phyloP scores from a whole-genome alignment of 2,888 invertebrate genomes.

The Cephus rjabovi region DNA sequence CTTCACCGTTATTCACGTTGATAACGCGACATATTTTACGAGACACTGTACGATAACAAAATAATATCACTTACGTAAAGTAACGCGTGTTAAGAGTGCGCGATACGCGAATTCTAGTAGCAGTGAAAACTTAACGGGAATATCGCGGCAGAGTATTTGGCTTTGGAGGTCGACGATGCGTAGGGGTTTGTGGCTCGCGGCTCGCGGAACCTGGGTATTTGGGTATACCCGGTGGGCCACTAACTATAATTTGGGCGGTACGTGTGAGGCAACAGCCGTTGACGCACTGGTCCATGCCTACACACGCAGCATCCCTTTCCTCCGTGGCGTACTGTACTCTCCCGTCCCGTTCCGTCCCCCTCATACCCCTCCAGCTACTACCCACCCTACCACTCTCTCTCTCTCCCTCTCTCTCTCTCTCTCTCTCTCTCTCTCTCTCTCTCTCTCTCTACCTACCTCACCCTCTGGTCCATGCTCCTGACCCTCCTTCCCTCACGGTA shows the following conservation, averaged over 20 bases:
- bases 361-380: constrained; percentile 3
- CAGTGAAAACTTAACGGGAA: background rate
- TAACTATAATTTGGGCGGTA: constrained; percentile 66
- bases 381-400: background rate
- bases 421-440: no score
- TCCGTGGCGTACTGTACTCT: constrained; percentile 37
- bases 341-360: constrained; percentile 39
- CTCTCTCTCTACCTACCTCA: constrained; percentile 14
- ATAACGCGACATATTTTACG: background rate
- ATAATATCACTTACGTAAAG: background rate
- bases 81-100: background rate
- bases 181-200: constrained; percentile 3
- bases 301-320: constrained; percentile 65
- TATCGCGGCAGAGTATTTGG: background rate
- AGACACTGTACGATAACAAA: background rate
- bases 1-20: background rate
- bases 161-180: constrained; percentile 6
- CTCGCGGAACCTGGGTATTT: constrained; percentile 27
- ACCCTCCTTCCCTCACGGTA: constrained; percentile 7
- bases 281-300: constrained; percentile 68
- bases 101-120: background rate
- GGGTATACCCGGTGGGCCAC: constrained; percentile 50
- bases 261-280: constrained; percentile 67
- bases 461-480: constrained; percentile 2
- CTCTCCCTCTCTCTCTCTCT: no score